These are phyloP conservation scores for Zosterops japonicus DNA, from an alignment of 2,113 vertebrate genomes.

Conservation along the genomic window DNA sequence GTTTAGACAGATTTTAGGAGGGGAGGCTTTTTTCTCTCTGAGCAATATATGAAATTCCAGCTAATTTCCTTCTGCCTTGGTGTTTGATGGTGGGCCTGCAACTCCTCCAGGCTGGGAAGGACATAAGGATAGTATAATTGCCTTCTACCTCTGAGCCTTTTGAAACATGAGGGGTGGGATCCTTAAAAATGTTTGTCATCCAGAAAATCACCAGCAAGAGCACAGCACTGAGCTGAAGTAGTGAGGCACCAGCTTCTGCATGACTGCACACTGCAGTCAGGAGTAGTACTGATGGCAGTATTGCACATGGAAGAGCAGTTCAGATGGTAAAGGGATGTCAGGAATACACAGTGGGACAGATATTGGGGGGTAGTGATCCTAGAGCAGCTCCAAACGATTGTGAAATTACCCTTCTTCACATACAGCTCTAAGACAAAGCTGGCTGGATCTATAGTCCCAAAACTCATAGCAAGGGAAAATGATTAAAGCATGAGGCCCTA, in stretches of 20 bases:
- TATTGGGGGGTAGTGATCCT: neutral
- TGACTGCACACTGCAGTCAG: neutral
- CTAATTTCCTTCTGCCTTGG: neutral
- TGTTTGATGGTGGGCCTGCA: neutral
- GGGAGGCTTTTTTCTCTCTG: neutral
- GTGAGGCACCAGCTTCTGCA: neutral
- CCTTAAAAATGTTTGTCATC: neutral
- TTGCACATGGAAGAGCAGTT: neutral
- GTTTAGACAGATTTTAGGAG: neutral
- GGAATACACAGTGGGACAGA: neutral
- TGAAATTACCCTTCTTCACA: constrained; percentile 23
- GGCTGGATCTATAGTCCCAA: constrained; percentile 27
- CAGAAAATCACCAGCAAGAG: neutral
- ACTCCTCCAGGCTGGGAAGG: neutral
- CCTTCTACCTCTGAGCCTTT: neutral
- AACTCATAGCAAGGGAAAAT: constrained; percentile 4
- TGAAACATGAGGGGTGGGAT: neutral
- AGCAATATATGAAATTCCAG: neutral
- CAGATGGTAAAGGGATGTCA: neutral
- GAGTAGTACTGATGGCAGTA: neutral
- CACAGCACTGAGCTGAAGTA: neutral
- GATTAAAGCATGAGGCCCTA: neutral
- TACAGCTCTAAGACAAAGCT: constrained; percentile 36
- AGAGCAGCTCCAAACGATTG: constrained; percentile 13
- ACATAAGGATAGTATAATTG: neutral